A percentile compares a stretch with the other conserved stretches of the same genome.
These are phyloP conservation scores for Dasyurus viverrinus DNA, from an alignment of 2,113 vertebrate species.

Conservation along the genomic window DNA sequence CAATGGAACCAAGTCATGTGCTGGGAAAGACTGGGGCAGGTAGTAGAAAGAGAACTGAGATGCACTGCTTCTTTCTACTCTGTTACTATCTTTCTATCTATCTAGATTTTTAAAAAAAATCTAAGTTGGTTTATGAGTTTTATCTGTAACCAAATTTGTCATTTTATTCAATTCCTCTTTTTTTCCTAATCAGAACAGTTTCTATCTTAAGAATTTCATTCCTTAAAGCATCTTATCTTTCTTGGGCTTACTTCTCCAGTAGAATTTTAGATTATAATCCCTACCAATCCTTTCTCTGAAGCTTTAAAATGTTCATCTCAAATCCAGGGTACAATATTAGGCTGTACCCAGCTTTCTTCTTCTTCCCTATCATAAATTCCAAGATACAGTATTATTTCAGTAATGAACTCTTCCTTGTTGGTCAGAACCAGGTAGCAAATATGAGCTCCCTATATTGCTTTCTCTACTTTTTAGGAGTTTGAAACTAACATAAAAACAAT, in stretches of 20 bases:
- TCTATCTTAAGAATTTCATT: neutral
- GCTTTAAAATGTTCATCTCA: neutral
- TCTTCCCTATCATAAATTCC: neutral
- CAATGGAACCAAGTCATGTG: neutral
- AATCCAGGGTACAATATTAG: neutral
- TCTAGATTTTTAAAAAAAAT: neutral
- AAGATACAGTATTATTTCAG: neutral
- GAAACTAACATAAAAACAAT: neutral
- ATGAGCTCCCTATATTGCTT: neutral
- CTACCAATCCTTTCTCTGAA: neutral
- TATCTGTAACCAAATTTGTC: neutral
- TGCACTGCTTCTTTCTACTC: neutral
- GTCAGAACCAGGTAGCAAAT: neutral
- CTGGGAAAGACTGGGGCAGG: neutral
- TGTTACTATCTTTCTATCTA: neutral
- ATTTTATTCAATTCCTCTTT: neutral
- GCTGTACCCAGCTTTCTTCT: neutral
- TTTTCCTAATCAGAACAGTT: neutral
- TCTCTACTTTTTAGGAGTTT: neutral
- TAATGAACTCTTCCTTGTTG: neutral
- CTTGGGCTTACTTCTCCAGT: neutral
- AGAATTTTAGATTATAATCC: neutral
- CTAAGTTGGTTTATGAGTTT: neutral
- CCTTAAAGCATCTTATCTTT: neutral
- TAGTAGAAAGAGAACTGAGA: neutral